phyloP scores from a whole-genome alignment of 2,797 vertebrate genomes.

The Buceros bicornis region DNA sequence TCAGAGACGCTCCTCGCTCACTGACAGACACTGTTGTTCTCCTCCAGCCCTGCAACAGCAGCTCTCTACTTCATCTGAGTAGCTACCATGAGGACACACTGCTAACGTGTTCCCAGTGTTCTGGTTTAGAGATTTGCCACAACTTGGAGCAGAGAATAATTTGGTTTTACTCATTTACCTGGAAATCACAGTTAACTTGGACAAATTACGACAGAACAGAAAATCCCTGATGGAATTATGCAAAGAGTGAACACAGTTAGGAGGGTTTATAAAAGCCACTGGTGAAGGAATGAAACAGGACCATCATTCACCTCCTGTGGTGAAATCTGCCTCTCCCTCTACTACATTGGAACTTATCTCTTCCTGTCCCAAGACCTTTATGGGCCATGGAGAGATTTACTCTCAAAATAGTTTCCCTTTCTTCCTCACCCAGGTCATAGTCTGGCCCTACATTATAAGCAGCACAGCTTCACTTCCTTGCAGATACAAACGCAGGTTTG shows the following conservation, averaged over 20 bases:
- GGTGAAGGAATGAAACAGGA: background rate
- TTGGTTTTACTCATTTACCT: background rate
- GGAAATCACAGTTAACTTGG: background rate
- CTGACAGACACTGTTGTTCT: background rate
- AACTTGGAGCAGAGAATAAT: background rate
- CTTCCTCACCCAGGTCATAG: background rate
- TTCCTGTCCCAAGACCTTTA: background rate
- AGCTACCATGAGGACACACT: background rate
- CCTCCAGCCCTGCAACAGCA: background rate
- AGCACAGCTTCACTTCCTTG: background rate
- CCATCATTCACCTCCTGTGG: fast-evolving
- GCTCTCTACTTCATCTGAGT: background rate
- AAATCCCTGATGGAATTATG: background rate
- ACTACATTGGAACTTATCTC: background rate
- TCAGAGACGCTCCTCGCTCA: background rate
- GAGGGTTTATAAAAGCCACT: background rate
- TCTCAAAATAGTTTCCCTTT: background rate
- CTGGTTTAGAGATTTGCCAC: background rate
- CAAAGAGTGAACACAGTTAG: background rate
- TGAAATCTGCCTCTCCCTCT: background rate
- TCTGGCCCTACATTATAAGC: background rate
- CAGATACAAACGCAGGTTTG: background rate
- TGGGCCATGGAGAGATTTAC: background rate
- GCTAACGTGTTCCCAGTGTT: fast-evolving
- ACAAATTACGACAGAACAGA: background rate